phyloP scores from a whole-genome alignment of 2,888 invertebrate genomes.

The Eudemis profundana region DNA sequence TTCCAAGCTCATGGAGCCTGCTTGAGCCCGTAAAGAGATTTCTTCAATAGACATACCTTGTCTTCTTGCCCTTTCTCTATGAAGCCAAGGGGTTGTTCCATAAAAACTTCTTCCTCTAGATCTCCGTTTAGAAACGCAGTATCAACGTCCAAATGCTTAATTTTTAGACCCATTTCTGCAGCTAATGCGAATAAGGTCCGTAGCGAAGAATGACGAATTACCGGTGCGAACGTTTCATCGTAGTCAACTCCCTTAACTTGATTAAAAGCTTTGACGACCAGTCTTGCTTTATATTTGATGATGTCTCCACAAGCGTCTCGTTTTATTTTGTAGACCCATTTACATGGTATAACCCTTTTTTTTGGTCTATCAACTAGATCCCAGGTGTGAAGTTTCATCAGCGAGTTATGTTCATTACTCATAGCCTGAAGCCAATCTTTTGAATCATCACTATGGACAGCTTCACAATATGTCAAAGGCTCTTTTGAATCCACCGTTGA shows the following conservation, averaged over 20 bases:
- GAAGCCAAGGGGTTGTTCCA: neutral
- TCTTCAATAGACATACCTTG: neutral
- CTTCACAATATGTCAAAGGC: too few relatives aligned
- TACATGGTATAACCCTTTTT: constrained; percentile 15
- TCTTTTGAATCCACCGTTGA: too few relatives aligned
- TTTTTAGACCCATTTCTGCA: constrained; percentile 21
- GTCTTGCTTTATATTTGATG: constrained; percentile 7
- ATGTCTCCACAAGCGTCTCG: neutral
- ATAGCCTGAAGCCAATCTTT: too few relatives aligned
- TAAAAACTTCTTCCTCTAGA: constrained; percentile 3
- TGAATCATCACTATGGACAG: too few relatives aligned
- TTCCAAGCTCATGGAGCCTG: too few relatives aligned
- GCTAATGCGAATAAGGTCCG: constrained; percentile 21
- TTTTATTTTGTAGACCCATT: constrained; percentile 19
- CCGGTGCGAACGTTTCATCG: constrained; percentile 11
- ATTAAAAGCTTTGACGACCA: constrained; percentile 25
- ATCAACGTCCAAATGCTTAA: constrained; percentile 10
- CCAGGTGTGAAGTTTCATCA: too few relatives aligned
- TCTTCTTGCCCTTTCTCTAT: neutral
- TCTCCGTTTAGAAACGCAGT: constrained; percentile 10
- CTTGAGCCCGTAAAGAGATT: too few relatives aligned
- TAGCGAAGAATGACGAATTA: constrained; percentile 17
- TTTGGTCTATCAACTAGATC: constrained; percentile 7
- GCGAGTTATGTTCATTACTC: too few relatives aligned
- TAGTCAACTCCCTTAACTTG: constrained; percentile 20